Base-by-base conservation (phyloP, 2,888 invertebrate genomes). In the Druceiella hillmani region DNA sequence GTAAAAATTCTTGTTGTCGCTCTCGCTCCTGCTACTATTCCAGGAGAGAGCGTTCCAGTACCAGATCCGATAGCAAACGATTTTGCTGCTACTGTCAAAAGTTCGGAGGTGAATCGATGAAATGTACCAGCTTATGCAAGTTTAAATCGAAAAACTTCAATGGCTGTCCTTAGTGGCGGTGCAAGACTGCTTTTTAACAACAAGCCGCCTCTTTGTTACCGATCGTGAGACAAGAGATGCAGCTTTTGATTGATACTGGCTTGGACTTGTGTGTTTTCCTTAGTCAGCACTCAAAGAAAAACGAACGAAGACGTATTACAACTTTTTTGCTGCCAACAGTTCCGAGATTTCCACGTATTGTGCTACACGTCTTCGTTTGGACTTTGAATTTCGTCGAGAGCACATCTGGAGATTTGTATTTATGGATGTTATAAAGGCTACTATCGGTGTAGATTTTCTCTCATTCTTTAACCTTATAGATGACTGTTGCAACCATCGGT, bases 381-480 rank as follows among this genome's bases (percentile, higher is more conserved):
- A 55, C 17, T 30, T 59, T 4, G 55, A 55, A 3, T 36, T 58
- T 3, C 50, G 53, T 10, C 47, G 55, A 3, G 46, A 42, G 2
- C 55, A 51, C 24, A 26, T 33, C 1, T 58, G 56, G 56, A 43
- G 46, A 6, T 59, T 58, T 39, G 40, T 54, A 1, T 44, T 59
- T 2, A 57, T 56, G 0, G 54, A 58, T 27, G 52, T 57, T 2
- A 41, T 52, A 1, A 51, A 49, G 12, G 52, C 59, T 1, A 58
- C 59, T 7, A 56, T 58, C 12, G 55, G 56, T 3, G 54, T 50
- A 1, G 56, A 58, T 44, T 56, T 61, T 36, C 38, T 59, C 9
- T 28, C 27, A 1, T 47, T 52, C 33, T 57, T 47, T 31, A 48
- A 50, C n/a, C 41, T 61, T 1, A 40, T 58, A 2, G 53, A 56